Evolutionary conservation across 2,888 invertebrate species (phyloP), one percentile per base, ranked within the genome.

Genomic region (Parapristionchus giblindavisi): DNA sequence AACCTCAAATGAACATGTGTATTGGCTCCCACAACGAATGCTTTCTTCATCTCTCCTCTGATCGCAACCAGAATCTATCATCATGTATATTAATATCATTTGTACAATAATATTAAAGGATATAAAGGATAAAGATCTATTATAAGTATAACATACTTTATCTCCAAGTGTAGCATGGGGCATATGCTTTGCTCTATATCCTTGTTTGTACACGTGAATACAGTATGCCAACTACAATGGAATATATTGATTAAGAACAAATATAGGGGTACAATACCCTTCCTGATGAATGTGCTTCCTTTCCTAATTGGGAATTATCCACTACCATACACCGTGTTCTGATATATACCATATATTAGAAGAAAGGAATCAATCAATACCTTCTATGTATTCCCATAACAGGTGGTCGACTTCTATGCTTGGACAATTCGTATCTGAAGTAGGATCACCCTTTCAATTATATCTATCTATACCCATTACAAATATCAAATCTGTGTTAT

Each of bases 241-340:
- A 17, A 61, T 29, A 3, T 21, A 40, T 40, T 38, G 11, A 38
- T n/a, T n/a, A n/a, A 48, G 17, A 54, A 29, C 14, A 38, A 38
- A 34, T 17, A 34, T 34, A 21, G 2, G 27, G 63, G 6, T 27
- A 27, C 17, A 32, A 51, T 6, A 66, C 74, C 54, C 78, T 79
- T 58, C 97, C 97, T 88, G 95, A 94, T 1, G 93, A 92, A 93
- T 95, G 95, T 1, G 97, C 96, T 88, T 93, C 92, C 89, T 94
- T 95, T 48, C 98, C 99, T 77, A 99, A 92, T 82, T 93, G 93
- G 75, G 96, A 96, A 89, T 99, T 99, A 89, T 99, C 99, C 2
- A 99, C 98, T 6, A 97, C 95, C n/a, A 72, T 52, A 21, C 72
- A 72, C 2, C 72, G 72, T 4, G 72, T 72, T 32, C 70, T 70